Evolutionary conservation across 35 echinoderm and acorn worm species (phyloP), one percentile per base, ranked within the genome.

Genomic region (Heliocidaris erythrogramma): DNA sequence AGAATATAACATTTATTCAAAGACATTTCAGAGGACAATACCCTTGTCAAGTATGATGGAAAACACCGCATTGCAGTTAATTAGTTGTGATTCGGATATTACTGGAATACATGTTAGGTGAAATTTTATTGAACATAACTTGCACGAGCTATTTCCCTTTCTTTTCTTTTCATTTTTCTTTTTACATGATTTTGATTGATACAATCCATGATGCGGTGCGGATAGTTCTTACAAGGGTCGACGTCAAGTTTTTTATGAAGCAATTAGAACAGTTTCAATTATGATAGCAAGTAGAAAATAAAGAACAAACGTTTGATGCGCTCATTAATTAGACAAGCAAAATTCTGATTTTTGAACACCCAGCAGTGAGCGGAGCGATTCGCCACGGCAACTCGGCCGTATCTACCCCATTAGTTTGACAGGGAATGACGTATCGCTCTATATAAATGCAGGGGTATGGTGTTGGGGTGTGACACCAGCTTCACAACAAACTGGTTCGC

Each of bases 381-480:
- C 18, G 18, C 18, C 65, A 78, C 65, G 21, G 17, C 65, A 27
- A 27, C 21, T 78, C 65, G 18, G 65, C 65, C 65, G 65, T 78
- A 78, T 78, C 65, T 21, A 31, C 5, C 31, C 87, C 47, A 89
- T 89, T 89, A 89, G 47, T 16, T 18, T 89, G 87, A 32, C 87
- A 89, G 31, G 87, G 87, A 11, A 89, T 89, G 87, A 89, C 87
- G 87, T 89, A 89, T 89, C 14, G 87, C 31, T 89, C 87, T 32
- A 47, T 32, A 7, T 47, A 89, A 89, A 48, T 32, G 11, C 31
- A 14, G 87, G 14, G 30, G 87, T 13, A 47, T 24, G 87, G 87
- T 48, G 87, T 11, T 24, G 13, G 85, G 12, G 85, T 86, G 85
- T 86, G 85, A 86, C 85, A 24, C 18, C 18, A 6, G 65, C 21